These are phyloP conservation scores for Oceanodroma tethys DNA, from an alignment of 2,113 vertebrate genomes.

Conservation along the genomic window DNA sequence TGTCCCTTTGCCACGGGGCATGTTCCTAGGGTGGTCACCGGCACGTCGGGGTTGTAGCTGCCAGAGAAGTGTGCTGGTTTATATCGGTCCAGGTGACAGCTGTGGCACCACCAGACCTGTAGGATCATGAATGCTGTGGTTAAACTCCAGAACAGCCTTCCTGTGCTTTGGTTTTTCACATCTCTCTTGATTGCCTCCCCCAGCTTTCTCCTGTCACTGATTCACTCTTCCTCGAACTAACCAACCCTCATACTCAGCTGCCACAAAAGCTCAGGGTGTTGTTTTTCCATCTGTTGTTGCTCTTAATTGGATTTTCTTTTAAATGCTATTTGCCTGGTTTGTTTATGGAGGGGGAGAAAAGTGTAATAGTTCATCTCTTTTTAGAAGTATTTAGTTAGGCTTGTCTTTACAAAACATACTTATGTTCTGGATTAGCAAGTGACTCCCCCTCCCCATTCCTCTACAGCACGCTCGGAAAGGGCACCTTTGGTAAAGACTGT, in stretches of 20 bases:
- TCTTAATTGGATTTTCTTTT: neutral
- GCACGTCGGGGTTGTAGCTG: neutral
- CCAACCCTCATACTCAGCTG: rapidly evolving
- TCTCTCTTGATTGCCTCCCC: neutral
- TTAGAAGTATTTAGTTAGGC: neutral
- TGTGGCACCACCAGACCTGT: neutral
- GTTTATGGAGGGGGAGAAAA: neutral
- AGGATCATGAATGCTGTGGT: rapidly evolving
- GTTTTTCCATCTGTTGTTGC: neutral
- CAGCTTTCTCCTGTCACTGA: neutral
- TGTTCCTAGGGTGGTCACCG: rapidly evolving
- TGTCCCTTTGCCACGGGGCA: rapidly evolving
- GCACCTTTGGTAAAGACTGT: neutral
- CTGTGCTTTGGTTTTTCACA: neutral
- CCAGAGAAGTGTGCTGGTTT: rapidly evolving
- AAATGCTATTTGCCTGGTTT: neutral
- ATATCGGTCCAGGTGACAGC: neutral
- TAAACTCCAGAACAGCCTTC: neutral
- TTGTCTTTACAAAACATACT: neutral
- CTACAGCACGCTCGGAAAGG: rapidly evolving
- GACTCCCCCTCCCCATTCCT: neutral
- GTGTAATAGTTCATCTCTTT: neutral
- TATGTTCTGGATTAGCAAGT: neutral
- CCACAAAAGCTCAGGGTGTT: neutral
- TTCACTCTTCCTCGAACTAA: neutral